Conservation (phyloP, 2,888 invertebrate species). For the Microplitis deprimator region DNA sequence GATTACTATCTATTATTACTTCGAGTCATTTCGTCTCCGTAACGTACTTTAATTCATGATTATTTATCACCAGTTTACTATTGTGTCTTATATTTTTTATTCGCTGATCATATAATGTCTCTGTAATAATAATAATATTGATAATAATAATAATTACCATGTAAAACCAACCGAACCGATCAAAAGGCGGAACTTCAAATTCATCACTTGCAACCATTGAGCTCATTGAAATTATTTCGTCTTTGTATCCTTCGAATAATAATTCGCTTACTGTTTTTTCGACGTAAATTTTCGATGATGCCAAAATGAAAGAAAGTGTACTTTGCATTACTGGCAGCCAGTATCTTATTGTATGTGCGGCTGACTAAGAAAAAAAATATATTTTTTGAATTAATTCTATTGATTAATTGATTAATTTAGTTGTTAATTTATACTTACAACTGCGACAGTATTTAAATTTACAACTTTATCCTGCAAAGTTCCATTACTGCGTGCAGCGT, state of each 20-base stretch:
- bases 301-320: constrained; percentile 76
- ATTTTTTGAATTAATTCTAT: not conserved
- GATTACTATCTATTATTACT: too few species aligned
- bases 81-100: too few species aligned
- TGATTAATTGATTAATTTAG: not conserved
- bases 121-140: not conserved
- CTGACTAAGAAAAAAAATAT: constrained; percentile 69
- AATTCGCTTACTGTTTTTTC: constrained; percentile 79
- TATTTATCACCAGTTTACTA: too few species aligned
- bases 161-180: constrained; percentile 91
- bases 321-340: constrained; percentile 76
- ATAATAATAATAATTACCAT: constrained; percentile 67
- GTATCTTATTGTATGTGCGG: constrained; percentile 75
- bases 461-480: constrained; percentile 80
- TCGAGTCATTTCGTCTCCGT: too few species aligned
- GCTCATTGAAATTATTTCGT: constrained; percentile 80
- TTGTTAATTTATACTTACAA: constrained; percentile 75
- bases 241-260: constrained; percentile 86
- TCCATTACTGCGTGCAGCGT: constrained; percentile 78
- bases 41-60: too few species aligned
- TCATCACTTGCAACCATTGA: constrained; percentile 73
- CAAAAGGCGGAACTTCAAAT: constrained; percentile 74
- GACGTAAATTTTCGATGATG: constrained; percentile 74
- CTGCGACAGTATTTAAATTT: constrained; percentile 83
- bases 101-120: not conserved